A percentile compares a stretch with the other conserved stretches of the same genome.
Conservation (phyloP, 2,797 vertebrate species). For the Semotilus atromaculatus region DNA sequence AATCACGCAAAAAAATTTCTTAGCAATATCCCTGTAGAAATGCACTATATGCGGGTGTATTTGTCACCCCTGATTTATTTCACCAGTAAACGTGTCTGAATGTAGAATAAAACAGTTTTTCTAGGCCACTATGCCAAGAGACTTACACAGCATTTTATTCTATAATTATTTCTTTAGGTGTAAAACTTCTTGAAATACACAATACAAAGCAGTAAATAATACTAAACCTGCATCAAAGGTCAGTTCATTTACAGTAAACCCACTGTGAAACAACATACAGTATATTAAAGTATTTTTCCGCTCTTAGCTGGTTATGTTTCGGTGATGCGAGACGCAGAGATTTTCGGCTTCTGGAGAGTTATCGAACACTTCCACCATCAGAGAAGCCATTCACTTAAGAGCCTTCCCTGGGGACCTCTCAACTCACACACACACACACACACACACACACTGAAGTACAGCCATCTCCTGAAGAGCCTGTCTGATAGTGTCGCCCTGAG, state of each 20-base stretch:
- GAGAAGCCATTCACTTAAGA: constrained; percentile 47
- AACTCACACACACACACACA: constrained; percentile 29
- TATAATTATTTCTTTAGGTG: not conserved
- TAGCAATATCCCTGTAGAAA: not conserved
- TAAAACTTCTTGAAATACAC: not conserved
- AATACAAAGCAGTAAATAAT: not conserved
- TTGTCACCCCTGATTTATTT: not conserved
- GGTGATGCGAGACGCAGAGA: not conserved
- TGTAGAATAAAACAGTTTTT: not conserved
- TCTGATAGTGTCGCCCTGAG: constrained; percentile 36
- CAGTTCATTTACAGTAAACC: not conserved
- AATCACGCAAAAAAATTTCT: not conserved
- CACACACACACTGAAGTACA: not conserved
- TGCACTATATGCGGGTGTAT: not conserved
- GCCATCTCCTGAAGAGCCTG: constrained; percentile 13
- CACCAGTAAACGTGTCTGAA: not conserved
- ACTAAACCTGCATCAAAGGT: constrained; percentile 1
- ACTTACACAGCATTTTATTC: not conserved
- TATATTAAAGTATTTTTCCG: not conserved
- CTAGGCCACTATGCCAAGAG: not conserved
- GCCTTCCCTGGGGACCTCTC: constrained; percentile 38
- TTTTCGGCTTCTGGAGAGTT: constrained; percentile 21
- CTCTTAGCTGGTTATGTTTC: not conserved
- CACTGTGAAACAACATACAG: not conserved
- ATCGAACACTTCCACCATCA: constrained; percentile 42